Evolutionary conservation across 2,797 vertebrate genomes (phyloP), one percentile per base, ranked within the genome.

Genomic region (Hypotaenidia okinawae): DNA sequence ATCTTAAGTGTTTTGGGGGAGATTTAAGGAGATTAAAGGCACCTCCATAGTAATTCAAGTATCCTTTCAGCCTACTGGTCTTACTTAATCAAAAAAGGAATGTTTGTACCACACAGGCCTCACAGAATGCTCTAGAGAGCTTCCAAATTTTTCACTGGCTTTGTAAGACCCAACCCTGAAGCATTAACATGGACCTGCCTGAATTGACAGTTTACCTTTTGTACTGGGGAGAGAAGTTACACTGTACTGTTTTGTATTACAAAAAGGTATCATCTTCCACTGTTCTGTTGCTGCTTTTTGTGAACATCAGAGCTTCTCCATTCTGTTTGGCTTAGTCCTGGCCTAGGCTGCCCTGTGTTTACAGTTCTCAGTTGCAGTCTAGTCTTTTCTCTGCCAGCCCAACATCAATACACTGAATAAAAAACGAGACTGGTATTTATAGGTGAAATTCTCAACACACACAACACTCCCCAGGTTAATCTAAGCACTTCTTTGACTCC

Each of bases 371-470:
- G 81, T 63, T 89, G 52, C 87, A 86, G 92, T 49, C 90, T 61
- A 33, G 67, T 49, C 88, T 94, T 91, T 93, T 86, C 91, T 73
- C 90, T 79, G 77, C 69, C 80, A 81, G 85, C 25, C 82, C 82
- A 85, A 67, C 68, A 79, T 81, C 85, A 94, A 81, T 12, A 59
- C 43, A 73, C 4, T 69, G 76, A 94, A 93, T 57, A 69, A 93
- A 88, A 62, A 86, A 91, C 89, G 63, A 78, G 73, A 73, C n/a
- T 72, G 89, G 78, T 83, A n/a, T 61, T 89, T 92, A 76, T 61
- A 88, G 80, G 78, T 91, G 93, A 95, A 95, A 93, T 16, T 78
- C 77, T 73, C 91, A 94, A 81, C 70, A 93, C 51, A 94, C 37
- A 91, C 86, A 95, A 83, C 45, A 72, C 62, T 89, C 45, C 6